A percentile compares a stretch with the other conserved stretches of the same genome.
phyloP scores from a whole-genome alignment of 2,888 invertebrate species.

The Lingula anatina region DNA sequence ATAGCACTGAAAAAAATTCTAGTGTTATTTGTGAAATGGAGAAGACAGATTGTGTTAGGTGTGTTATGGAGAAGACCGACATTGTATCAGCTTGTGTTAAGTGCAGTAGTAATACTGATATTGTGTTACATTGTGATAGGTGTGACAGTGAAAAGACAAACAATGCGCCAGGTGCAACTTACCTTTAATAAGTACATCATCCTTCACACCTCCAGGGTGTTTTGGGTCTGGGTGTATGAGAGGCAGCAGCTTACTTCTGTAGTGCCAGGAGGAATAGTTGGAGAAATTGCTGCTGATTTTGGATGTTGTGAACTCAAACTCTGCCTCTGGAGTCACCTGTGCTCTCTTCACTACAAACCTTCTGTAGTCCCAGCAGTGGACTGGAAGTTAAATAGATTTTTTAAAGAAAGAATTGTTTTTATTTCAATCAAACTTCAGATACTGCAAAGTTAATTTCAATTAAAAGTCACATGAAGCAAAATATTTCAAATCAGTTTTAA shows the following conservation, averaged over 20 bases:
- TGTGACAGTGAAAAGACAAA: conserved; percentile 71
- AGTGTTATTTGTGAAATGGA: too few species aligned
- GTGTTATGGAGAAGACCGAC: too few species aligned
- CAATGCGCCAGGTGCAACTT: conserved; percentile 67
- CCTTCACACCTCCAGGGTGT: conserved; percentile 27
- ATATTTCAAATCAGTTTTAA: too few species aligned
- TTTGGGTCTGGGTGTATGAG: conserved; percentile 44
- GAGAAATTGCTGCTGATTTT: conserved; percentile 91
- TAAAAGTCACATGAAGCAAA: too few species aligned
- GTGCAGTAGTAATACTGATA: neutral
- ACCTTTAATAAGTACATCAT: conserved; percentile 35
- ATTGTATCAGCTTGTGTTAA: too few species aligned
- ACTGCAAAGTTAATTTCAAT: too few species aligned
- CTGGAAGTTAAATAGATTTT: conserved; percentile 56
- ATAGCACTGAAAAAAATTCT: too few species aligned
- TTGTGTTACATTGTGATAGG: neutral
- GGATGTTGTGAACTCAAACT: conserved; percentile 81
- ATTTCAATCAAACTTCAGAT: too few species aligned
- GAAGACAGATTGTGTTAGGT: too few species aligned
- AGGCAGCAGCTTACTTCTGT: conserved; percentile 80
- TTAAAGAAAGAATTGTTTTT: too few species aligned
- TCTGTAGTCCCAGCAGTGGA: conserved; percentile 98
- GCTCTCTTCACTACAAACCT: conserved; percentile 75
- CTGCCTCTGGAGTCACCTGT: conserved; percentile 68
- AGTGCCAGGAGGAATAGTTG: conserved; percentile 99